Evolutionary conservation across 2,797 vertebrate genomes (phyloP).

Genomic region (Spinus pinus): DNA sequence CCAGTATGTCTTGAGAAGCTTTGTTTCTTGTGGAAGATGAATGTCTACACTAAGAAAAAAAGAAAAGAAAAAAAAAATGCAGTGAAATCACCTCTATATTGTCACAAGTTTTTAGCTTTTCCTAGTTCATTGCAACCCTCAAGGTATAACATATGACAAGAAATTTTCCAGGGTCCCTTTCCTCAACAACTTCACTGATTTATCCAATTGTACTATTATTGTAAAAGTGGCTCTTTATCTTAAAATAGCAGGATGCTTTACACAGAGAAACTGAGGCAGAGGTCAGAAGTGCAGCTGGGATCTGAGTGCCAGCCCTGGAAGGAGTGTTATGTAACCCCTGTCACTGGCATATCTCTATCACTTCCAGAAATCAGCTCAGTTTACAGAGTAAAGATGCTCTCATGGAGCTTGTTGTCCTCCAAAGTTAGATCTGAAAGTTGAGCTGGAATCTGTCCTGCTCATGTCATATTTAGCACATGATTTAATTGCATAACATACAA

Average conservation of each 20-base stretch:
- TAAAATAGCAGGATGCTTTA: not conserved
- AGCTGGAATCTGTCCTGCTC: not conserved
- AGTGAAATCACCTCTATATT: constrained; percentile 8
- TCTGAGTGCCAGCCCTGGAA: not conserved
- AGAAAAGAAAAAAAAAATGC: not conserved
- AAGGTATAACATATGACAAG: not conserved
- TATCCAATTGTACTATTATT: not conserved
- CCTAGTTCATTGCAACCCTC: not conserved
- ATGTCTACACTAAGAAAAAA: not conserved
- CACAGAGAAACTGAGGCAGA: constrained; percentile 9
- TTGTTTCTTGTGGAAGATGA: constrained; percentile 30
- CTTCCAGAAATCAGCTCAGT: not conserved
- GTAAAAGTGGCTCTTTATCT: not conserved
- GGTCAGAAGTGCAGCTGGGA: not conserved
- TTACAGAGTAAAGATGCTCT: not conserved
- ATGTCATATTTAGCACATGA: not conserved
- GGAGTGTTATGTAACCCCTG: not conserved
- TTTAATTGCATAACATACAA: not conserved
- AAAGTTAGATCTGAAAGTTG: not conserved
- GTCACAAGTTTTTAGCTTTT: constrained; percentile 19
- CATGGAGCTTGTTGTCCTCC: not conserved
- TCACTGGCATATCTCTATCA: rapidly evolving
- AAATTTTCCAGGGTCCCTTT: not conserved
- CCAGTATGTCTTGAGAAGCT: not conserved
- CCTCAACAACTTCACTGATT: not conserved